Base-by-base conservation (phyloP, 2,797 vertebrate genomes). In the Eurystomus glaucurus region DNA sequence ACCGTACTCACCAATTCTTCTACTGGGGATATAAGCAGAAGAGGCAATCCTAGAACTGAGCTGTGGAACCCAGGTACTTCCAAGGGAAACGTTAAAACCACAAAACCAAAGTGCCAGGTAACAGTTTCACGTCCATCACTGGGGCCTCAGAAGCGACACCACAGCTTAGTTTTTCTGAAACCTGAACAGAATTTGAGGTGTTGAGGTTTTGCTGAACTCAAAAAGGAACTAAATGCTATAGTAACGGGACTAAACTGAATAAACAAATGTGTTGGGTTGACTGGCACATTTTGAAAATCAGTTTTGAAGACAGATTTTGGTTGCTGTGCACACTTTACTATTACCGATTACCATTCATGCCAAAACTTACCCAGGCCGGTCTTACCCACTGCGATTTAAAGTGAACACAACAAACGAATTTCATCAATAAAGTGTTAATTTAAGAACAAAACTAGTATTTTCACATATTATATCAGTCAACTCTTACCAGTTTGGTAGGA, bases 191-290 rank as follows among this genome's bases (percentile, higher is more conserved):
- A 60, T 6, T 23, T 1, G 1, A 19, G 0, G 19, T 71, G 46
- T 23, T 84, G 76, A 90, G 83, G 83, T 65, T 95, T 85, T 76
- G n/a, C 50, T 68, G 71, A 83, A 87, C 70, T 92, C 76, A 79
- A 71, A 92, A 14, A 66, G 54, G 31, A 89, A 86, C 52, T 65
- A 61, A 88, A 61, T 69, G 57, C 33, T 72, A 78, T 5, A 2
- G 0, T n/a, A 90, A 16, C 5, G 5, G 39, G 85, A 90, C 43
- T 52, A 60, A 65, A 86, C 0, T 68, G 50, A 90, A 65, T 46
- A 65, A 90, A 61, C 83, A 90, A 70, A 55, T 3, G 4, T 25
- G 15, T 20, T 71, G n/a, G 31, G 28, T 28, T 78, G 45, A 33
- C 79, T 83, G 76, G 25, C 58, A 79, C 33, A 26, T 48, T 88